A percentile compares a stretch with the other conserved stretches of the same genome.
Conservation (phyloP, 2,888 invertebrate genomes). For the Corythucha ciliata region DNA sequence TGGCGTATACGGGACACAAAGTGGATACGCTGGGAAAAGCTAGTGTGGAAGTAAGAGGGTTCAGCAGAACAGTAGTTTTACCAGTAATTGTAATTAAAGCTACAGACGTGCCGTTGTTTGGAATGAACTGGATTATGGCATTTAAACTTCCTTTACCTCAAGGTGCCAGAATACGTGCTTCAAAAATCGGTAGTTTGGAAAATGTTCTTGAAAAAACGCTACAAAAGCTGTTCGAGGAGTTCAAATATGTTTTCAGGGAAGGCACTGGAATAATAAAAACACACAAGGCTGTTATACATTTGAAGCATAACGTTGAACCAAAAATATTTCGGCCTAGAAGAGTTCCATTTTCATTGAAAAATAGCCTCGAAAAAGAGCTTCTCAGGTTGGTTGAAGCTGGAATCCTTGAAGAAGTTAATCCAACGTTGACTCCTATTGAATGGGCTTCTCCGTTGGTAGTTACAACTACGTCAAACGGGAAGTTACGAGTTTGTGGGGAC, state of each 20-base stretch:
- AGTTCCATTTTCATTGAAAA: slow-evolving; percentile 1
- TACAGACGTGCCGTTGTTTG: too few relatives aligned
- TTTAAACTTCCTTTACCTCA: too few relatives aligned
- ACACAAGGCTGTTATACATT: not conserved
- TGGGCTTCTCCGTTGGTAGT: slow-evolving; percentile 10
- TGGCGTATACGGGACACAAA: too few relatives aligned
- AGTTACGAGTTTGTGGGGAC: slow-evolving; percentile 1
- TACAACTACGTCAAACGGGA: slow-evolving; percentile 1
- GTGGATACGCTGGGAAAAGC: too few relatives aligned
- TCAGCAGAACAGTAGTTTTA: too few relatives aligned
- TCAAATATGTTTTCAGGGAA: not conserved
- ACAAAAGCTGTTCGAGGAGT: not conserved
- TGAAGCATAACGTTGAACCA: slow-evolving; percentile 2
- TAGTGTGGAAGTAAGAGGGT: too few relatives aligned
- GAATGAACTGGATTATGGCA: too few relatives aligned
- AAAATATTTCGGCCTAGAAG: slow-evolving; percentile 8
- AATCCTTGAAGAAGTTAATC: slow-evolving; percentile 9
- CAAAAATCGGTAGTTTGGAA: too few relatives aligned
- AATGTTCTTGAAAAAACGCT: too few relatives aligned
- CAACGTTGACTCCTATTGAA: slow-evolving; percentile 3
- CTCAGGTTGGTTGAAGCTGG: not conserved
- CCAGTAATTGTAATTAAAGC: too few relatives aligned
- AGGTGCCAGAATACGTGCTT: too few relatives aligned
- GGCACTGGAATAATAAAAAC: not conserved
- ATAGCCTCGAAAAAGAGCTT: slow-evolving; percentile 2